Evolutionary conservation across 2,888 invertebrate species (phyloP), one percentile per base, ranked within the genome.

Genomic region (Isotomurus palustris): DNA sequence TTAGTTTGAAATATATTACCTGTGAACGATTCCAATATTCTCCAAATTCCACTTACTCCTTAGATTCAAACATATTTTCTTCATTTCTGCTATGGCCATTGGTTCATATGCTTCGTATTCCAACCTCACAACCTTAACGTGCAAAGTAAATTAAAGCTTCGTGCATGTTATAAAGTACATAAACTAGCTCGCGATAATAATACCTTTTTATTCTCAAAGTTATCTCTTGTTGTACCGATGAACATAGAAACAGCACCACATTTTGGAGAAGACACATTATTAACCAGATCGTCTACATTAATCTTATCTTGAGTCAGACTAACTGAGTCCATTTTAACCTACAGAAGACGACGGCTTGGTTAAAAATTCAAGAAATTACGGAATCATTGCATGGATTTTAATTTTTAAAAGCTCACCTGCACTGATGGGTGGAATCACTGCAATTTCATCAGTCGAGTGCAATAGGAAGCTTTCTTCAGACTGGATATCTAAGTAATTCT

Each of bases 21-120:
- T 85, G 76, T 96, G 96, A 73, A 85, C 83, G 53, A 96, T 86
- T 14, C 88, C 91, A 69, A 95, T 88, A 71, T 88, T 82, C 67
- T 85, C 82, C 1, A 94, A 79, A 43, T 82, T 78, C 88, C 92
- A 95, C 72, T 85, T 82, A 12, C 74, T 73, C 28, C 93, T 80
- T 12, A 90, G 80, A 55, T 85, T 82, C 0, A 77, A 73, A 74
- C 93, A 93, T 35, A 95, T 86, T 53, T 82, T 81, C 64, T 82
- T 81, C 82, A 96, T 83, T 64, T 87, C 83, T 73, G 88, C 90
- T 6, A 87, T 69, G 0, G 92, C 95, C 96, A 96, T 96, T 1
- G 85, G 79, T 71, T 88, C 87, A 74, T 95, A 96, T 0, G 92
- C 91, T 77, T 96, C 95, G 78, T 96, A 97, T 73, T 91, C 90